Conservation (phyloP, 2,888 invertebrate species). For the Pyrochroa serraticornis region DNA sequence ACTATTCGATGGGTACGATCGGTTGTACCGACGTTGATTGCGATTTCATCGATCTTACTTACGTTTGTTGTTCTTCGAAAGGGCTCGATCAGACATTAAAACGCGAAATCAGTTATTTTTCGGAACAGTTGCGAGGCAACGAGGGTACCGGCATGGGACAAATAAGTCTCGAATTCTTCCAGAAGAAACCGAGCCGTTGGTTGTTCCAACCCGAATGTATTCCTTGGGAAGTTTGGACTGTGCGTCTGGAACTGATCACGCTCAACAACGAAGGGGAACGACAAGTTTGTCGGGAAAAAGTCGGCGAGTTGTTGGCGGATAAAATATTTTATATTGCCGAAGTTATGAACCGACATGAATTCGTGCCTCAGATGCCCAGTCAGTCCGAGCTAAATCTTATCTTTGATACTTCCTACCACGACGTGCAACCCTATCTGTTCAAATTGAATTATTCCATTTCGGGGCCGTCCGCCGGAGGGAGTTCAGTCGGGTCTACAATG, state of each 20-base stretch:
- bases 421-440: slow-evolving; percentile 96
- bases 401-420: slow-evolving; percentile 91
- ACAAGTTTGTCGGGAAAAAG: slow-evolving; percentile 84
- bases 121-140: slow-evolving; percentile 75
- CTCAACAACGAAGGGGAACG: slow-evolving; percentile 86
- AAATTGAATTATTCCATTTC: slow-evolving; percentile 85
- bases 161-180: slow-evolving; percentile 94
- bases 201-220: slow-evolving; percentile 88
- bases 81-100: slow-evolving; percentile 74
- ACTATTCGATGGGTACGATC: slow-evolving; percentile 94
- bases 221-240: slow-evolving; percentile 99
- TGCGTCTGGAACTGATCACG: slow-evolving; percentile 86
- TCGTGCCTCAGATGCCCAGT: slow-evolving; percentile 94
- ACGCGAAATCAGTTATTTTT: slow-evolving; percentile 78
- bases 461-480: slow-evolving; percentile 69
- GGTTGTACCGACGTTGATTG: slow-evolving; percentile 97
- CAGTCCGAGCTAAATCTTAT: slow-evolving; percentile 90
- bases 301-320: slow-evolving; percentile 87
- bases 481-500: slow-evolving; percentile 87
- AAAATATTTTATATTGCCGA: slow-evolving; percentile 94
- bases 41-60: slow-evolving; percentile 97
- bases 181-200: slow-evolving; percentile 89
- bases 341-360: slow-evolving; percentile 94
- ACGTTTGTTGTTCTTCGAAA: slow-evolving; percentile 92
- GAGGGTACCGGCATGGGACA: slow-evolving; percentile 74